Conservation (phyloP, 2,797 vertebrate genomes). For the Megaceryle alcyon region DNA sequence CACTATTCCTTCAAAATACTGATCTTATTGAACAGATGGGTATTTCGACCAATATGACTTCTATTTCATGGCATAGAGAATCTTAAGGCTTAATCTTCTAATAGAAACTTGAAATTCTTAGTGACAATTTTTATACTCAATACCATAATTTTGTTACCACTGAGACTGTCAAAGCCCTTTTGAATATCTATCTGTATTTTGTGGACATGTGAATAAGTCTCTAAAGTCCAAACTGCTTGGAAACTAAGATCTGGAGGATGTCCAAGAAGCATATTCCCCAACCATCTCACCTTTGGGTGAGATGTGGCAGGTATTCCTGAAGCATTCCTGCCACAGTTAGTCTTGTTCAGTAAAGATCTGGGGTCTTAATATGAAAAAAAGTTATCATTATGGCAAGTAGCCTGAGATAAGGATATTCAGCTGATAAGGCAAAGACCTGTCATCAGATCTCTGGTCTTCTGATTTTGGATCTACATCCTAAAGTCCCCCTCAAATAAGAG, state of each 20-base stretch:
- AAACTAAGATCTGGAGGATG: neutral
- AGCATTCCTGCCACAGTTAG: neutral
- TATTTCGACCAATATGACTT: neutral
- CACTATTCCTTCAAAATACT: neutral
- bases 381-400: neutral
- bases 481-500: neutral
- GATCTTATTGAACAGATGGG: neutral
- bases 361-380: neutral
- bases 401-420: neutral
- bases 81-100: neutral
- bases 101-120: neutral
- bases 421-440: neutral
- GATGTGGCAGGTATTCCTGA: neutral
- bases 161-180: neutral
- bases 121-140: neutral
- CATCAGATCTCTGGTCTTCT: neutral
- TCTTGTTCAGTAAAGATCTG: neutral
- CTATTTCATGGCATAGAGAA: neutral
- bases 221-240: neutral
- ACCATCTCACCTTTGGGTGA: neutral
- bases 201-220: neutral
- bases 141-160: neutral
- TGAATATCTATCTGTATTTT: neutral
- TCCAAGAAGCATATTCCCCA: neutral
- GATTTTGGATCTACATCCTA: neutral